Evolutionary conservation across 2,888 invertebrate genomes (phyloP), one percentile per base, ranked within the genome.

Genomic region (Dyspetes luteomarginatus): DNA sequence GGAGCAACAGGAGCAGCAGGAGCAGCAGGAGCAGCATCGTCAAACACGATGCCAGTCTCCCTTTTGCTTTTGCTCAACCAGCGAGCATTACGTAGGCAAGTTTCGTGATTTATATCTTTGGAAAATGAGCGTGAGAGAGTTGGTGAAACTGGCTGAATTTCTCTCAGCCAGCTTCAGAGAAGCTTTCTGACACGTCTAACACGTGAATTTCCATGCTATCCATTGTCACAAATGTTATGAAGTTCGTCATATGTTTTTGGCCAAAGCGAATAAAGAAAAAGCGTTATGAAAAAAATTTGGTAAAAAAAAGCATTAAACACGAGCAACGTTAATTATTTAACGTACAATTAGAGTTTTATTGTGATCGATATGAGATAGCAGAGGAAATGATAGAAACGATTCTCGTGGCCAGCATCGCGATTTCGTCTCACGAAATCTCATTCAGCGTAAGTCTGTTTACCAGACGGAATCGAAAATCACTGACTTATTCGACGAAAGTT

Each of bases 51-150:
- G 77, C 81, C 73, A 81, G 76, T 81, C 73, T 77, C 77, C 71
- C 77, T 15, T 81, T 68, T 73, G 76, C 80, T 73, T 81, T 77
- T 77, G 81, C 81, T 69, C 48, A 55, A 75, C 72, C 28, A 62
- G 62, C 36, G 24, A 30, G 81, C 77, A 81, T 81, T 81, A 77
- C 81, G 81, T 81, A 81, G 77, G 81, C 81, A 81, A 81, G 81
- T 81, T 81, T 81, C 81, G 81, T 81, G 81, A 81, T 81, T 81
- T 77, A 81, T 81, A 81, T 81, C 81, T 81, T 69, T 77, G 73
- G 72, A 73, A n/a, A 81, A 81, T 73, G 78, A 78, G 78, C 52
- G n/a, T n/a, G 73, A 45, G 36, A n/a, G n/a, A n/a, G n/a, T n/a
- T n/a, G n/a, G n/a, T n/a, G n/a, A n/a, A n/a, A n/a, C n/a, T n/a